A percentile compares a stretch with the other conserved stretches of the same genome.
phyloP scores from a whole-genome alignment of 2,113 vertebrate species.

The Rhinopomastus cyanomelas region DNA sequence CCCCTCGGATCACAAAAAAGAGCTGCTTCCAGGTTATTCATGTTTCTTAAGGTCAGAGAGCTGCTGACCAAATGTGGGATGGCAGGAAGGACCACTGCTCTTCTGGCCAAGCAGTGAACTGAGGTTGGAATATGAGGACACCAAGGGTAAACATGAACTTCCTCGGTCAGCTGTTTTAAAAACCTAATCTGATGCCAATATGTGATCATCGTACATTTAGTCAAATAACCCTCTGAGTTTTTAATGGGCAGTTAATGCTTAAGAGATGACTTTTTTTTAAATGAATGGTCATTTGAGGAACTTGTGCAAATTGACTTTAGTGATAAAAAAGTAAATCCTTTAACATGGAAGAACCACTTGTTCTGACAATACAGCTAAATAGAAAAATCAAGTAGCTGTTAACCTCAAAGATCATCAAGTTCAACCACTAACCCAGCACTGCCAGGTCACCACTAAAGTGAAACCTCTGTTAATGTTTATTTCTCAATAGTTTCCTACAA shows the following conservation, averaged over 20 bases:
- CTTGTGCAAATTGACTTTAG: background rate
- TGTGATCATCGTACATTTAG: background rate
- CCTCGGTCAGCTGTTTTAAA: background rate
- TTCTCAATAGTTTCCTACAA: background rate
- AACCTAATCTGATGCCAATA: background rate
- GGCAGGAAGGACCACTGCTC: background rate
- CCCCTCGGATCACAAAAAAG: background rate
- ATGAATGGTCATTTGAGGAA: background rate
- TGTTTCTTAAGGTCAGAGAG: background rate
- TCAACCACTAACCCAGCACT: too few relatives aligned
- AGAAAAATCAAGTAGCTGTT: background rate
- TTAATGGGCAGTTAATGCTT: background rate
- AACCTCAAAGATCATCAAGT: too few relatives aligned
- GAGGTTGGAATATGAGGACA: background rate
- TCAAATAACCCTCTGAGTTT: background rate
- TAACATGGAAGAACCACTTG: background rate
- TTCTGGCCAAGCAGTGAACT: background rate
- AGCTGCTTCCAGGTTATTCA: background rate
- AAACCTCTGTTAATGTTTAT: background rate
- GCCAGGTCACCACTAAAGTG: background rate
- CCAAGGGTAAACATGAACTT: background rate
- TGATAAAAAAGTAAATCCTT: fast-evolving
- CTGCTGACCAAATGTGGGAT: background rate
- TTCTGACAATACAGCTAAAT: background rate
- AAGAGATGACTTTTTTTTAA: background rate